phyloP scores from a whole-genome alignment of 2,888 invertebrate genomes.

The Exephanes ischioxanthus region DNA sequence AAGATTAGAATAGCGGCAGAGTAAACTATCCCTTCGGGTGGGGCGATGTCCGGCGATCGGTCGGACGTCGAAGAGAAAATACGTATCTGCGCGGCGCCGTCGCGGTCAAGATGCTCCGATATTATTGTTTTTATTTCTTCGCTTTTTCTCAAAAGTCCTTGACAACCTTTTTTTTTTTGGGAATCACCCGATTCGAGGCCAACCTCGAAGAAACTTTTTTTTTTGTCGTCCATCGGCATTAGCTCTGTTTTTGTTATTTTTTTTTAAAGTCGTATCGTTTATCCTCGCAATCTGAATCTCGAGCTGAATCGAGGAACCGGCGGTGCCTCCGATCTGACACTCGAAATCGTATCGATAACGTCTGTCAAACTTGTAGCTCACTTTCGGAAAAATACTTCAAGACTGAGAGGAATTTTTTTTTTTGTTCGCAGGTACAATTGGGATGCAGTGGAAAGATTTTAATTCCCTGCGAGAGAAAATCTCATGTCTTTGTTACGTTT shows the following conservation, averaged over 20 bases:
- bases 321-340: background rate
- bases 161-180: background rate
- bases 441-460: background rate
- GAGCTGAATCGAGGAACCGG: background rate
- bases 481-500: background rate
- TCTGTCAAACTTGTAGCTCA: background rate
- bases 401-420: conserved; percentile 4
- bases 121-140: background rate
- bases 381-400: background rate
- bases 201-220: background rate
- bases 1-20: conserved; percentile 65
- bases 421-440: background rate
- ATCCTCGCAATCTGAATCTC: background rate
- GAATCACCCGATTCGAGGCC: background rate
- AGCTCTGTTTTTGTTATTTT: background rate
- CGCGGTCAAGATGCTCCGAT: conserved; percentile 10
- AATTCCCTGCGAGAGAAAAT: background rate
- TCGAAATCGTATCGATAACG: conserved; percentile 38
- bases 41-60: background rate
- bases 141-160: background rate
- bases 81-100: conserved; percentile 28
- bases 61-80: conserved; percentile 23
- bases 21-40: conserved; percentile 61
- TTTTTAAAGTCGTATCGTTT: background rate
- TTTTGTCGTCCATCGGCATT: background rate